These are phyloP conservation scores for Odobenus rosmarus DNA, from an alignment of 2,113 vertebrate species.

Conservation along the genomic window DNA sequence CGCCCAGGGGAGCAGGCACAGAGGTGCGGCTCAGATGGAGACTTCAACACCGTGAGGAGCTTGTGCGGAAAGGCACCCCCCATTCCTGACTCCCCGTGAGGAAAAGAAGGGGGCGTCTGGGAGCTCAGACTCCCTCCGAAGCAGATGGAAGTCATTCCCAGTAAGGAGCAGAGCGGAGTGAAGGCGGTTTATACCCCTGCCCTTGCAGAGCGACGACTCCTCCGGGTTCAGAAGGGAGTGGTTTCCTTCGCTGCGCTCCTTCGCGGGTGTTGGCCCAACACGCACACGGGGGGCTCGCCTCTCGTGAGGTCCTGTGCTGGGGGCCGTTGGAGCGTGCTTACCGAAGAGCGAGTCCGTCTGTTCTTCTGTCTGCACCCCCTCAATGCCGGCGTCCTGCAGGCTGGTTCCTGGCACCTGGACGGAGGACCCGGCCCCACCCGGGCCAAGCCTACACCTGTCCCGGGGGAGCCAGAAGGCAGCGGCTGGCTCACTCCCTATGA, in stretches of 20 bases:
- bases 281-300: fast-evolving
- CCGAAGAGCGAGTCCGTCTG: background rate
- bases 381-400: fast-evolving
- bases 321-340: background rate
- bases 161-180: background rate
- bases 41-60: fast-evolving
- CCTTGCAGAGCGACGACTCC: background rate
- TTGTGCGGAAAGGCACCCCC: background rate
- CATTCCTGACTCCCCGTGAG: too few species aligned
- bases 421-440: fast-evolving
- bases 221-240: background rate
- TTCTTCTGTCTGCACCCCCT: background rate
- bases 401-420: background rate
- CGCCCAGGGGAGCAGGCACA: fast-evolving
- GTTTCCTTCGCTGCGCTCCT: fast-evolving
- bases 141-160: background rate
- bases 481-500: too few species aligned
- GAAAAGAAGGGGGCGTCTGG: too few species aligned
- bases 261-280: background rate
- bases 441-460: background rate
- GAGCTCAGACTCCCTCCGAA: background rate
- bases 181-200: fast-evolving
- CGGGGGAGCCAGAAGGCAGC: background rate
- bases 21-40: fast-evolving
- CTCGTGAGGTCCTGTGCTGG: background rate